Conservation (phyloP, 2,113 vertebrate genomes). For the Crotalus helleri region DNA sequence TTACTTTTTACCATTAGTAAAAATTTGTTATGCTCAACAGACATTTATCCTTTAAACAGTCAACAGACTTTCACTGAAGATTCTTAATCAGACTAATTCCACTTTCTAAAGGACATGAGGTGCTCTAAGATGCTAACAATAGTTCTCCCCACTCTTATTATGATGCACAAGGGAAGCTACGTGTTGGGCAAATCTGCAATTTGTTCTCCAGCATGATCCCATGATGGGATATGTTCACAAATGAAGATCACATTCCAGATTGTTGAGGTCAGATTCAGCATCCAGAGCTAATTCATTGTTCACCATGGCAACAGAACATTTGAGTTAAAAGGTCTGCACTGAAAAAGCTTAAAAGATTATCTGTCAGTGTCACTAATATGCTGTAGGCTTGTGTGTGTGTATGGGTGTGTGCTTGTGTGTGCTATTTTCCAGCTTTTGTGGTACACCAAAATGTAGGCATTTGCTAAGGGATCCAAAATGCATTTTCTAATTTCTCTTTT, state of each 20-base stretch:
- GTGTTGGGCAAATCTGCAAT: background rate
- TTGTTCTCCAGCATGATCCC: background rate
- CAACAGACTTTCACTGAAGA: background rate
- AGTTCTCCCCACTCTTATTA: background rate
- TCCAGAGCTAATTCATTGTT: slow-evolving; percentile 32
- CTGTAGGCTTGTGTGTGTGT: background rate
- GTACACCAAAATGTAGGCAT: background rate
- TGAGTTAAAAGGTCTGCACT: slow-evolving; percentile 35
- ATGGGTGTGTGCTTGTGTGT: background rate
- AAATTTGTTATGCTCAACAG: background rate
- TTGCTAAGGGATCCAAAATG: background rate
- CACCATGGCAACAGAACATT: slow-evolving; percentile 44
- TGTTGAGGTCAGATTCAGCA: slow-evolving; percentile 36
- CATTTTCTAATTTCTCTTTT: background rate
- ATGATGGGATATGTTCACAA: background rate
- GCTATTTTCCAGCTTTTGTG: background rate
- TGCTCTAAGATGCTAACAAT: background rate
- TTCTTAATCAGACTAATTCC: background rate
- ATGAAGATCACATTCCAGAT: slow-evolving; percentile 35
- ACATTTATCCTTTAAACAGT: background rate
- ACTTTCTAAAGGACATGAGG: background rate
- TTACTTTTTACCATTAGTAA: background rate
- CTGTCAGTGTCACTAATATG: background rate
- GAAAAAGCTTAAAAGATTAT: slow-evolving; percentile 41
- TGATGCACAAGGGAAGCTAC: background rate